Evolutionary conservation across 2,888 invertebrate species (phyloP).

Genomic region (Drosophila monieri): DNA sequence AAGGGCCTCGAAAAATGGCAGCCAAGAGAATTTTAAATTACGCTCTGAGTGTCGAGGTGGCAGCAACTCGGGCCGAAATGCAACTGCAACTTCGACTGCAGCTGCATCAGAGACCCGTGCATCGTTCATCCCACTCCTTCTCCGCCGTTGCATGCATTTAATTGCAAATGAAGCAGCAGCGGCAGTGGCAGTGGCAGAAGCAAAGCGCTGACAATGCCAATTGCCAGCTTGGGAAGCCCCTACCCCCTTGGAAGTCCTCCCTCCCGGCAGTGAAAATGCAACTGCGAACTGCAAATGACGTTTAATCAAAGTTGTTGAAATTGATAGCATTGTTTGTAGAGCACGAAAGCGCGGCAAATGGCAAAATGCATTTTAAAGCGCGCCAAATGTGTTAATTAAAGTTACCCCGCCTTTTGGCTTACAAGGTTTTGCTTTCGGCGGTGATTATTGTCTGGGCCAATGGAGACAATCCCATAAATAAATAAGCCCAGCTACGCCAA

Average conservation of each 20-base stretch:
- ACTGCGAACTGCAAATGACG: slow-evolving; percentile 71
- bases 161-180: slow-evolving; percentile 73
- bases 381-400: slow-evolving; percentile 68
- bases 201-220: slow-evolving; percentile 59
- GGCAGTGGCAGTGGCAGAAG: slow-evolving; percentile 21
- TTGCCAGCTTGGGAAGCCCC: slow-evolving; percentile 35
- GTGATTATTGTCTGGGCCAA: slow-evolving; percentile 48
- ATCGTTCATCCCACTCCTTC: slow-evolving; percentile 7
- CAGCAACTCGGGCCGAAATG: slow-evolving; percentile 68
- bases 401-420: slow-evolving; percentile 19
- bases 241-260: slow-evolving; percentile 12
- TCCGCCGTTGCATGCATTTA: slow-evolving; percentile 61
- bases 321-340: slow-evolving; percentile 73
- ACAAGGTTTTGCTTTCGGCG: slow-evolving; percentile 40
- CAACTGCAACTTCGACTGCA: slow-evolving; percentile 44
- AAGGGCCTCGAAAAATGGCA: slow-evolving; percentile 64
- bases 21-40: slow-evolving; percentile 78
- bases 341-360: slow-evolving; percentile 52
- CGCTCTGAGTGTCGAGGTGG: slow-evolving; percentile 71
- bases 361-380: slow-evolving; percentile 69
- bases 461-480: slow-evolving; percentile 57
- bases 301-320: slow-evolving; percentile 79
- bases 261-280: slow-evolving; percentile 15
- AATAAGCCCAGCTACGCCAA: slow-evolving; percentile 45
- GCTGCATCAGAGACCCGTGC: slow-evolving; percentile 5